A percentile compares a stretch with the other conserved stretches of the same genome.
Conservation (phyloP, 23 tunicate species). For the Ciona savignyi region DNA sequence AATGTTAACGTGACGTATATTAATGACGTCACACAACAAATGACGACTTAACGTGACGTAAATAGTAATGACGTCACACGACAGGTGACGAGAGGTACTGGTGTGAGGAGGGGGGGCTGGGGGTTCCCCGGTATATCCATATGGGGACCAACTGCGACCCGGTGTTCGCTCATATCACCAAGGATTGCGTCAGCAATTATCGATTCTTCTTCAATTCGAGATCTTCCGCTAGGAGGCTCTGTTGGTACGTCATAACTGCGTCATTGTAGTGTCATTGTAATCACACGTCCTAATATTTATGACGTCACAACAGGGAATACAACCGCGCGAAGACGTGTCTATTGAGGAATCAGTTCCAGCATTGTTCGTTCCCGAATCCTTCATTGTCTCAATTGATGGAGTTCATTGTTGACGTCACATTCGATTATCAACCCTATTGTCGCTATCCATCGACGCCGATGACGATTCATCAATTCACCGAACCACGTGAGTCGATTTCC, state of each 20-base stretch:
- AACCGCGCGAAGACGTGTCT: slow-evolving; percentile 27
- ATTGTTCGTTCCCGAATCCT: slow-evolving; percentile 19
- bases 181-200: slow-evolving; percentile 21
- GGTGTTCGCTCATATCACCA: slow-evolving; percentile 22
- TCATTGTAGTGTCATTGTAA: neutral
- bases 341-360: slow-evolving; percentile 15
- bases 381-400: slow-evolving; percentile 33
- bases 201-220: slow-evolving; percentile 10
- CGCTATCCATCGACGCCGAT: too few relatives aligned
- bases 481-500: too few relatives aligned
- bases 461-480: too few relatives aligned
- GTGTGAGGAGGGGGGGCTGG: slow-evolving; percentile 33
- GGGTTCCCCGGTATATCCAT: slow-evolving; percentile 4
- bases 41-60: too few relatives aligned
- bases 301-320: too few relatives aligned
- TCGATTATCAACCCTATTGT: slow-evolving; percentile 30
- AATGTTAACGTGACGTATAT: too few relatives aligned
- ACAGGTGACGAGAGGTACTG: slow-evolving; percentile 28
- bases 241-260: slow-evolving; percentile 11
- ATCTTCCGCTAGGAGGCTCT: slow-evolving; percentile 14
- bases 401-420: slow-evolving; percentile 5
- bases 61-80: too few relatives aligned
- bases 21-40: too few relatives aligned
- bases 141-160: slow-evolving; percentile 32
- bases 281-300: neutral